Evolutionary conservation across 1,140 invertebrate species (phyloP), one percentile per base, ranked within the genome.

Genomic region (Drosophila pseudoobscura): DNA sequence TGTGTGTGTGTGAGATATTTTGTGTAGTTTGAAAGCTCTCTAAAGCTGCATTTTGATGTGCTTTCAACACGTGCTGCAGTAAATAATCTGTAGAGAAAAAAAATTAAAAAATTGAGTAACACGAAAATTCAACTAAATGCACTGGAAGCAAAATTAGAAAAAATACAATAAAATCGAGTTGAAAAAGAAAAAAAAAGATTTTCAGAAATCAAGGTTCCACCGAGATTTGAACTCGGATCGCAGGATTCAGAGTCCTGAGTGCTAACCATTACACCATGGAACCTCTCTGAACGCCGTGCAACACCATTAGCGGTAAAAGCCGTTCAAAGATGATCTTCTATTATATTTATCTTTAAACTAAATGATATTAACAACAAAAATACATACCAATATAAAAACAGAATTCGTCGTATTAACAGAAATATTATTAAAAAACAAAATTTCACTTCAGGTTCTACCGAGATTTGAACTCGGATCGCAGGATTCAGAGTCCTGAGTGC

Each of bases 191-290:
- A 56, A 56, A 61, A 79, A 45, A 7, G 2, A 39, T 9, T 2
- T 0, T 11, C 2, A 1, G 11, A 11, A 2, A 0, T 43, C 0
- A 53, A 95, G 94, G 94, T 95, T 93, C 94, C 94, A 95, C 94
- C 95, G 95, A 95, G 95, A 95, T 94, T 95, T 95, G 95, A 95
- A 95, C 95, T 95, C 95, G 95, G 95, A 96, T 96, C 95, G 95
- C 95, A 96, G 95, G 95, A 96, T 96, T 96, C 95, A 96, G 94
- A 96, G 95, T 96, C 95, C 95, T 96, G 95, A 96, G 95, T 96
- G 95, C 95, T 96, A 94, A 96, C 95, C 96, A 95, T 96, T 96
- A 96, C 95, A 96, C 95, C 95, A 96, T 95, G 94, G 95, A 94
- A 95, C 88, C 88, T 20, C 13, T 20, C 6, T 31, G 55, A 43